Conservation (phyloP, 1,140 invertebrate genomes). For the fruit fly (Drosophila melanogaster) region Release_6_plus_ISO1_MT NT_033777.3:7049001-7049500, state of each 20-base stretch:
- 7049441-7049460: background rate
- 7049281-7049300: constrained; percentile 82
- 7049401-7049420: background rate
- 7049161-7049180: constrained; percentile 20
- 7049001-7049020: constrained; percentile 6
- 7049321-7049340: constrained; percentile 71
- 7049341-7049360: constrained; percentile 74
- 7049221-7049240: constrained; percentile 48
- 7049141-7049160: background rate
- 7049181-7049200: constrained; percentile 35
- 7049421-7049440: background rate
- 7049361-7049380: constrained; percentile 28
- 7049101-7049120: constrained; percentile 64
- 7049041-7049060: constrained; percentile 49
- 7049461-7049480: constrained; percentile 16
- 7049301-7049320: constrained; percentile 83
- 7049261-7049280: constrained; percentile 84
- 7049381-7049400: constrained; percentile 37
- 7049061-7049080: constrained; percentile 77
- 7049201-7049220: constrained; percentile 34
- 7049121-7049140: constrained; percentile 25
- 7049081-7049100: constrained; percentile 76
- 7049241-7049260: constrained; percentile 54
- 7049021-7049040: constrained; percentile 46
- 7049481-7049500: background rate